Evolutionary conservation across 2,113 vertebrate species (phyloP).

Genomic region (Zosterops japonicus): DNA sequence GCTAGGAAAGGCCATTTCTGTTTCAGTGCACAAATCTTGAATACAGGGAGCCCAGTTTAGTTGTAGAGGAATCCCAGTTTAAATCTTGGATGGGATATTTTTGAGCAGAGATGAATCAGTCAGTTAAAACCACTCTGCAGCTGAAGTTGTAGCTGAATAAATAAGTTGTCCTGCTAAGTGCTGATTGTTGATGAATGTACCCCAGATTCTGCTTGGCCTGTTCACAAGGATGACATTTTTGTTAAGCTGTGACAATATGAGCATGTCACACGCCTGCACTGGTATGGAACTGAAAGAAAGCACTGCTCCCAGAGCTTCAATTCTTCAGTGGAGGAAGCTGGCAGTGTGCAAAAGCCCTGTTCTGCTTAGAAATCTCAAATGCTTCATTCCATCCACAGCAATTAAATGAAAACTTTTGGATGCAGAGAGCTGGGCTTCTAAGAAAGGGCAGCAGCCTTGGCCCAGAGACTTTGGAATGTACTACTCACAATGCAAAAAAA

Average conservation of each 20-base stretch:
- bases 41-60: neutral
- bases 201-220: neutral
- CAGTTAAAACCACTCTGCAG: neutral
- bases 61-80: neutral
- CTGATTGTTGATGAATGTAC: neutral
- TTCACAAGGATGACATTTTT: neutral
- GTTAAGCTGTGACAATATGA: neutral
- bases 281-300: neutral
- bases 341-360: neutral
- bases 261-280: neutral
- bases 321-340: neutral
- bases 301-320: neutral
- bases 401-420: neutral
- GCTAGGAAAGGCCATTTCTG: neutral
- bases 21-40: neutral
- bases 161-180: neutral
- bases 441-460: neutral
- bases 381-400: neutral
- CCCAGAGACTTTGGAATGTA: neutral
- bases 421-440: neutral
- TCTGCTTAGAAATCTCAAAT: conserved; percentile 19
- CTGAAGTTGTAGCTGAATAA: neutral
- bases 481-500: neutral
- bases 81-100: neutral
- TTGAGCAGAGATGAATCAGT: neutral